phyloP scores from a whole-genome alignment of 2,888 invertebrate species.

The Noctua janthina region DNA sequence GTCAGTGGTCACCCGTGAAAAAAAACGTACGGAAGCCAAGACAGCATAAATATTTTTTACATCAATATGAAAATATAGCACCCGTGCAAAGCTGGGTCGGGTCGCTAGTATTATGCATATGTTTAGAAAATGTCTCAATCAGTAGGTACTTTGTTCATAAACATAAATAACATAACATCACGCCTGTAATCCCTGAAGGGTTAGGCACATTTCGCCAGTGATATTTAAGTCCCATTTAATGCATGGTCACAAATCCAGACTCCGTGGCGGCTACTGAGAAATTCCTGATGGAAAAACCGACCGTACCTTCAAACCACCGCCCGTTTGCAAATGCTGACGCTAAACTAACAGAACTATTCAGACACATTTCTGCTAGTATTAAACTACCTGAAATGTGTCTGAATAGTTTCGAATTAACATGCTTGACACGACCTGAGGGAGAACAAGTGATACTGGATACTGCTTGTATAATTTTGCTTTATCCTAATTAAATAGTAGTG shows the following conservation, averaged over 20 bases:
- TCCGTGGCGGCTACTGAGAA: background rate
- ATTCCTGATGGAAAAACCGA: too few relatives aligned
- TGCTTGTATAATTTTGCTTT: background rate
- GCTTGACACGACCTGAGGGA: background rate
- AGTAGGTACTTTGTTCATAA: background rate
- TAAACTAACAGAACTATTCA: background rate
- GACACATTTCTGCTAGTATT: background rate
- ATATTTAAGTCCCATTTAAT: too few relatives aligned
- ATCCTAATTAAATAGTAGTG: background rate
- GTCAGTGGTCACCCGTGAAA: too few relatives aligned
- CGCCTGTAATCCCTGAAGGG: background rate
- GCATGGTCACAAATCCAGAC: background rate
- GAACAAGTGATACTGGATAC: background rate
- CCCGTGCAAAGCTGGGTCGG: too few relatives aligned
- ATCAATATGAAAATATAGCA: too few relatives aligned
- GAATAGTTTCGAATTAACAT: background rate
- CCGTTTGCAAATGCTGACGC: background rate
- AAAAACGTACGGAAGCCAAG: too few relatives aligned
- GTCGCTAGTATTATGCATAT: too few relatives aligned
- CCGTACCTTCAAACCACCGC: background rate
- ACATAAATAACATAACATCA: background rate
- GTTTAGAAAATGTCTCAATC: too few relatives aligned
- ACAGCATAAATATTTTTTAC: too few relatives aligned
- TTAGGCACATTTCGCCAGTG: background rate
- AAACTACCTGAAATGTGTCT: background rate